Percentiles rank a stretch among this genome's conserved stretches.
phyloP scores from a whole-genome alignment of 2,888 invertebrate genomes.

The Sarcophaga rosellei region DNA sequence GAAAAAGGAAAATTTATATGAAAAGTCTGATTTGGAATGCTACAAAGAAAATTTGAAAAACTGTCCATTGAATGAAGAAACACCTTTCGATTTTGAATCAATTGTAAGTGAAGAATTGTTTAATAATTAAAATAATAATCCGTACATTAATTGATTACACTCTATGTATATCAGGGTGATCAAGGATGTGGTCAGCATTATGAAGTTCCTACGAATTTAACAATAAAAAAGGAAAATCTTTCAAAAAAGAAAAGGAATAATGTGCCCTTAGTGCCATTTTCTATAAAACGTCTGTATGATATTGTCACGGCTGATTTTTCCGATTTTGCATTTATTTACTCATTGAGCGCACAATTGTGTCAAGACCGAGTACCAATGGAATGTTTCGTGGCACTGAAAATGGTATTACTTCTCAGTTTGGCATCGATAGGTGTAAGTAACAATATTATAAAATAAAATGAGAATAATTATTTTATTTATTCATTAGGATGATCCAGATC shows the following conservation, averaged over 20 bases:
- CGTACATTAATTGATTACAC: too few species aligned
- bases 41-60: neutral
- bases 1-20: neutral
- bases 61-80: too few species aligned
- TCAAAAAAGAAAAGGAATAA: slow-evolving; percentile 46
- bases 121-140: too few species aligned
- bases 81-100: too few species aligned
- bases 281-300: slow-evolving; percentile 74
- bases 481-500: slow-evolving; percentile 71
- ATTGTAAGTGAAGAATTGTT: too few species aligned
- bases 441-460: neutral
- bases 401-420: slow-evolving; percentile 80
- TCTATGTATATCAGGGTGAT: too few species aligned
- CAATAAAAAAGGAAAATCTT: neutral
- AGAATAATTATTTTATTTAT: neutral
- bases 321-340: slow-evolving; percentile 80
- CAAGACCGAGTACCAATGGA: slow-evolving; percentile 79
- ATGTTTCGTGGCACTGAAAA: slow-evolving; percentile 81
- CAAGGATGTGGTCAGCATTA: neutral
- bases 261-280: slow-evolving; percentile 70
- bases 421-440: slow-evolving; percentile 79
- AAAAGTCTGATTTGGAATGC: neutral
- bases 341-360: slow-evolving; percentile 80
- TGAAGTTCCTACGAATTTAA: neutral
- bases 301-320: slow-evolving; percentile 75